Conservation (phyloP, 2,113 vertebrate species). For the Phyllopteryx taeniolatus region DNA sequence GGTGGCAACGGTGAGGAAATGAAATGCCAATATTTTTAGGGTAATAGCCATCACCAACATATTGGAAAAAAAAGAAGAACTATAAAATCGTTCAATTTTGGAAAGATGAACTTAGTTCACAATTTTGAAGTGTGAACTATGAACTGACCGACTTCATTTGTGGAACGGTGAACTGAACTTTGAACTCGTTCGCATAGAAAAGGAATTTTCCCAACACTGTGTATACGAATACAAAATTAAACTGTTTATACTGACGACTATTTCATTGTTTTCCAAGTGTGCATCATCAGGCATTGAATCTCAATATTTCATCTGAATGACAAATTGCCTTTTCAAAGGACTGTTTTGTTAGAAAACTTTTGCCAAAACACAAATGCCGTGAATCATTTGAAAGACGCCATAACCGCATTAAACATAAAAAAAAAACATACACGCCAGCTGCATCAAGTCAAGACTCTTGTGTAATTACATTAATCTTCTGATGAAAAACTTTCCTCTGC, state of each 20-base stretch:
- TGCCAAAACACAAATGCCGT: background rate
- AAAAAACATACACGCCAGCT: background rate
- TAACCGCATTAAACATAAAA: background rate
- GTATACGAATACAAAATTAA: background rate
- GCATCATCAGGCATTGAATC: background rate
- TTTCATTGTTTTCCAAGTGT: too few relatives aligned
- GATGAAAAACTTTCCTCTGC: background rate
- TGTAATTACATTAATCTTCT: conserved; percentile 7
- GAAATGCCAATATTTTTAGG: too few relatives aligned
- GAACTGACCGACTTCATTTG: too few relatives aligned
- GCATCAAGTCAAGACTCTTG: background rate
- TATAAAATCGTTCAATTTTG: too few relatives aligned
- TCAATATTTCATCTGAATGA: background rate
- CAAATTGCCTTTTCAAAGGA: background rate
- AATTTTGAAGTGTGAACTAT: too few relatives aligned
- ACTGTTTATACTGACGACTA: background rate
- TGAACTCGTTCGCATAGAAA: too few relatives aligned
- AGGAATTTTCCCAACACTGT: too few relatives aligned
- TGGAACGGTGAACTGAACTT: too few relatives aligned
- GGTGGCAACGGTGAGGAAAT: too few relatives aligned
- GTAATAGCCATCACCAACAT: too few relatives aligned
- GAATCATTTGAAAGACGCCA: background rate
- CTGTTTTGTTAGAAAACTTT: background rate
- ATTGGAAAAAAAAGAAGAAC: too few relatives aligned
- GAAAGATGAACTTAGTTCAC: too few relatives aligned